Conservation (phyloP, 1,140 invertebrate genomes). For the Drosophila tsacasi region DNA sequence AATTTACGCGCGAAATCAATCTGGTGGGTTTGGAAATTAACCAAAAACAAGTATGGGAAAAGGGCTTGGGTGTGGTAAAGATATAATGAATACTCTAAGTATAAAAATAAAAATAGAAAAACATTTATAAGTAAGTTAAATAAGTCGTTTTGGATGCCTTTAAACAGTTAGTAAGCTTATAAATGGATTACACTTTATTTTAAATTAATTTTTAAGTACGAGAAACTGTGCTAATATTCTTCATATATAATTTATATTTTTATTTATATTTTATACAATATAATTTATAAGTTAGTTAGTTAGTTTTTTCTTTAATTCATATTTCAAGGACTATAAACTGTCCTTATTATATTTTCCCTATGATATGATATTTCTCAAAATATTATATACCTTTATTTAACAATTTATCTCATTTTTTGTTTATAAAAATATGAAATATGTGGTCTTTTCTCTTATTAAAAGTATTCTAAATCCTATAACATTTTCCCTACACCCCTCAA, state of each 20-base stretch:
- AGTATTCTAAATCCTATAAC: not conserved
- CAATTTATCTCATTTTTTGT: not conserved
- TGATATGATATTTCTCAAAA: not conserved
- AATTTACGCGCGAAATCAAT: conserved; percentile 81
- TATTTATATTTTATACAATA: no score
- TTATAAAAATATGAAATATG: not conserved
- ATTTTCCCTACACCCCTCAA: not conserved
- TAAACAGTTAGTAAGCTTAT: not conserved
- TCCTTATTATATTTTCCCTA: not conserved
- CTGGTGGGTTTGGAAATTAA: conserved; percentile 68
- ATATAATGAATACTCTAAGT: not conserved
- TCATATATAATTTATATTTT: not conserved
- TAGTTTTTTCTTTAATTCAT: no score
- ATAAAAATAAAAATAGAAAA: not conserved
- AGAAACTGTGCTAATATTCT: no score
- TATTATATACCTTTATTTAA: not conserved
- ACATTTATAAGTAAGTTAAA: not conserved
- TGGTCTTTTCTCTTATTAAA: no score
- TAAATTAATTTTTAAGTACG: not conserved
- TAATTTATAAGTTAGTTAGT: no score
- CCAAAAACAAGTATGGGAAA: conserved; percentile 13
- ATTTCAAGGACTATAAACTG: not conserved
- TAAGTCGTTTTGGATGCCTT: not conserved
- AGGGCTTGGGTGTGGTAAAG: not conserved
- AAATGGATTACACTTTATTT: not conserved